Evolutionary conservation across 2,797 vertebrate species (phyloP).

Genomic region (Melanotaenia parkinsoni): DNA sequence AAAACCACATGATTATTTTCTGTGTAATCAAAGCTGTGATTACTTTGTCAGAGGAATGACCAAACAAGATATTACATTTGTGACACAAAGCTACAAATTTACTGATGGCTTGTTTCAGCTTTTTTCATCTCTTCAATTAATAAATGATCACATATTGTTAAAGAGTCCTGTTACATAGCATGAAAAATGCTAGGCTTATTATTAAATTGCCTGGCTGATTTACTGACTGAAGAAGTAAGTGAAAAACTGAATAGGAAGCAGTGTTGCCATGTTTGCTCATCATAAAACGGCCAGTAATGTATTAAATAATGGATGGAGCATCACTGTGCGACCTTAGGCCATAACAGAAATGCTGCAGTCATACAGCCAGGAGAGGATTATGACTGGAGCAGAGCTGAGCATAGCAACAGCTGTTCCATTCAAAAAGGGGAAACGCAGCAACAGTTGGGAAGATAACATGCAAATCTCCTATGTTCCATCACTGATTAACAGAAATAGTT

Average conservation of each 20-base stretch:
- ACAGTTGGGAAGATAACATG: slow-evolving; percentile 27
- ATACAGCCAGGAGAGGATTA: slow-evolving; percentile 45
- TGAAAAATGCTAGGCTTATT: background rate
- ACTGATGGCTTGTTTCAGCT: background rate
- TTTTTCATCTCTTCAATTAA: background rate
- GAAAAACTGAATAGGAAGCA: background rate
- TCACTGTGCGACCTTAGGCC: slow-evolving; percentile 27
- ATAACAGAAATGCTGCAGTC: slow-evolving; percentile 11
- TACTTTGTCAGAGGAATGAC: background rate
- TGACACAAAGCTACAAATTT: background rate
- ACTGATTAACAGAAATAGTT: background rate
- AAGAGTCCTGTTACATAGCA: background rate
- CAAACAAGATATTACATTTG: background rate
- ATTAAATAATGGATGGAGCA: slow-evolving; percentile 22
- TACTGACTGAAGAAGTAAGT: too few relatives aligned
- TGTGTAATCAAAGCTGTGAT: background rate
- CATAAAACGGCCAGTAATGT: slow-evolving; percentile 1
- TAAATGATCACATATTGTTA: background rate
- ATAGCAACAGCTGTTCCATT: slow-evolving; percentile 42
- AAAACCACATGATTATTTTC: background rate
- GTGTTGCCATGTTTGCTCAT: background rate
- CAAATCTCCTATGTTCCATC: background rate
- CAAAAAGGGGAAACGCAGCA: slow-evolving; percentile 32
- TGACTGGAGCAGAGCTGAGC: slow-evolving; percentile 20
- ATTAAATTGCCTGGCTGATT: too few relatives aligned